Conservation (phyloP, 2,113 vertebrate species). For the Sinosuthora webbiana region DNA sequence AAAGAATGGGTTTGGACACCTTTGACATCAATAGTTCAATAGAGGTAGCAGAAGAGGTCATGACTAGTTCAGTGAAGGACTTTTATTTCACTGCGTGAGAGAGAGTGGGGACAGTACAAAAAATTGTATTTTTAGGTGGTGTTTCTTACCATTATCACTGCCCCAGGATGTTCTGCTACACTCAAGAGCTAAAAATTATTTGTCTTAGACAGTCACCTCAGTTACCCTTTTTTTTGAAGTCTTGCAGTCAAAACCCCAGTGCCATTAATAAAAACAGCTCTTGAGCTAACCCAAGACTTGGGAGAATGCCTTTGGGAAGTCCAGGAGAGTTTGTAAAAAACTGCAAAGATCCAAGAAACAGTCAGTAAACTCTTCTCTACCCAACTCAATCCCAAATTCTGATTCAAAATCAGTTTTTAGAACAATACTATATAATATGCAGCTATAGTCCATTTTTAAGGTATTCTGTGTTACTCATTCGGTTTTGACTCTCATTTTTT, state of each 20-base stretch:
- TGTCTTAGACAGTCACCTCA: not conserved
- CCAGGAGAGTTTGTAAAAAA: not conserved
- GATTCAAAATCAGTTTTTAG: not conserved
- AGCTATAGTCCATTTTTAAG: not conserved
- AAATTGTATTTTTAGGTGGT: not conserved
- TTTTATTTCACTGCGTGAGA: not conserved
- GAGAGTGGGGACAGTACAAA: not conserved
- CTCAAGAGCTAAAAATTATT: not conserved
- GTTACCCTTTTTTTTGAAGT: not conserved
- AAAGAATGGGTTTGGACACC: not conserved
- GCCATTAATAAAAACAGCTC: not conserved
- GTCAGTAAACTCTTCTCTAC: not conserved
- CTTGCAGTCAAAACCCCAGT: not conserved
- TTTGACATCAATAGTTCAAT: not conserved
- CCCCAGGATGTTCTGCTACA: not conserved
- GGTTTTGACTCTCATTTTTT: not conserved
- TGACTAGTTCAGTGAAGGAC: not conserved
- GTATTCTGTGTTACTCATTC: not conserved
- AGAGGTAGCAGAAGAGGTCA: not conserved
- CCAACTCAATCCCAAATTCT: not conserved
- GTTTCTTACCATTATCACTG: not conserved
- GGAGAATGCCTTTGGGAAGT: not conserved
- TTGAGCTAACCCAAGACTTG: not conserved
- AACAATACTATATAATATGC: not conserved
- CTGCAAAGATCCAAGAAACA: fast-evolving